A percentile compares a stretch with the other conserved stretches of the same genome.
These are phyloP conservation scores for Parasteatoda lunata DNA, from an alignment of 2,888 invertebrate genomes.

Conservation along the genomic window DNA sequence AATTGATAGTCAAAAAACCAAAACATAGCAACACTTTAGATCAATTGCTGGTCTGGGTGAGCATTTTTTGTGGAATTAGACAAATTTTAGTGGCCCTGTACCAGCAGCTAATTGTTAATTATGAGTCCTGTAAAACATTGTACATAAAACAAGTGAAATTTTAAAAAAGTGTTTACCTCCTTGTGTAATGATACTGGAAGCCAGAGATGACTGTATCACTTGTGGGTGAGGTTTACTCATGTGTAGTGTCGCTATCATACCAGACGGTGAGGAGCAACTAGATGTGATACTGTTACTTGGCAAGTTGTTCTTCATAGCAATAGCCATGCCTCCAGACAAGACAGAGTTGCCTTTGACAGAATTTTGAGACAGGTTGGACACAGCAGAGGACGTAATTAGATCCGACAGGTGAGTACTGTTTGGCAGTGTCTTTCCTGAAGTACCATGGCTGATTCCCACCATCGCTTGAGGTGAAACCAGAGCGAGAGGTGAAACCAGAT, in stretches of 20 bases:
- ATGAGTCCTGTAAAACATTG: too few species aligned
- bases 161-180: slow-evolving; percentile 35
- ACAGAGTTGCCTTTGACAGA: slow-evolving; percentile 46
- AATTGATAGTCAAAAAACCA: too few species aligned
- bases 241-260: slow-evolving; percentile 58
- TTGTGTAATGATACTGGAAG: slow-evolving; percentile 51
- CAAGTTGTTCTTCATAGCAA: slow-evolving; percentile 51
- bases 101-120: too few species aligned
- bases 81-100: too few species aligned
- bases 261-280: slow-evolving; percentile 34
- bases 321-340: slow-evolving; percentile 42
- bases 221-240: slow-evolving; percentile 60
- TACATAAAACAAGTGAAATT: too few species aligned
- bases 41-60: too few species aligned
- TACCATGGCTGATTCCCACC: slow-evolving; percentile 56
- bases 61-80: too few species aligned
- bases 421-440: slow-evolving; percentile 40
- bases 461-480: slow-evolving; percentile 55
- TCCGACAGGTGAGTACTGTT: slow-evolving; percentile 26
- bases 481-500: slow-evolving; percentile 57
- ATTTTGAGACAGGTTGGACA: slow-evolving; percentile 44
- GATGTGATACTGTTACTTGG: slow-evolving; percentile 14
- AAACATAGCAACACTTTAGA: too few species aligned
- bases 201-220: slow-evolving; percentile 52
- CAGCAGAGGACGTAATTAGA: slow-evolving; percentile 19